phyloP scores from a whole-genome alignment of 2,888 invertebrate species.

The Leptinotarsa haldemani region DNA sequence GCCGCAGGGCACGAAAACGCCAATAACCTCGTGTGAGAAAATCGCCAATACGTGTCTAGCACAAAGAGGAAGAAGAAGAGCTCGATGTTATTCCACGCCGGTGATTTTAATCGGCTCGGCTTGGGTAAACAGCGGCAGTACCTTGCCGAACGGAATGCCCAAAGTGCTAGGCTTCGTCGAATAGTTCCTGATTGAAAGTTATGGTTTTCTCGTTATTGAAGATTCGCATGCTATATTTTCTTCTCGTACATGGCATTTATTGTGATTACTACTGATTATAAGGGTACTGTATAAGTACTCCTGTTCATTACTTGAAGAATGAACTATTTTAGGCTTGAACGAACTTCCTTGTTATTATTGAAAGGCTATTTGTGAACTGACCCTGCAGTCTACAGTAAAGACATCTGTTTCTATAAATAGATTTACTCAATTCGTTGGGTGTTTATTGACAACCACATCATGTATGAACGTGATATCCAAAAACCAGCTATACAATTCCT shows the following conservation, averaged over 20 bases:
- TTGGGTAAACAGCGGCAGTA: conserved; percentile 30
- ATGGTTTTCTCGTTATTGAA: not conserved
- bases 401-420: no score
- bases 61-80: conserved; percentile 8
- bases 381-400: no score
- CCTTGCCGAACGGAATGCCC: conserved; percentile 5
- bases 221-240: not conserved
- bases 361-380: no score
- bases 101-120: not conserved
- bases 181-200: not conserved
- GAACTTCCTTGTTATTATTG: no score
- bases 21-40: conserved; percentile 58
- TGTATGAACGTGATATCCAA: no score
- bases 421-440: no score
- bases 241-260: not conserved
- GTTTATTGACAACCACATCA: no score
- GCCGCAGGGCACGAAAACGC: conserved; percentile 50
- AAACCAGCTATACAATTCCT: no score
- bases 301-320: no score
- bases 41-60: conserved; percentile 32
- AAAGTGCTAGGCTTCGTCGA: not conserved
- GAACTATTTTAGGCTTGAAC: no score
- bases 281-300: not conserved
- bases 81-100: conserved; percentile 29
- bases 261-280: not conserved